Base-by-base conservation (phyloP, 1,140 invertebrate genomes). In the Anagrus nilaparvatae region DNA sequence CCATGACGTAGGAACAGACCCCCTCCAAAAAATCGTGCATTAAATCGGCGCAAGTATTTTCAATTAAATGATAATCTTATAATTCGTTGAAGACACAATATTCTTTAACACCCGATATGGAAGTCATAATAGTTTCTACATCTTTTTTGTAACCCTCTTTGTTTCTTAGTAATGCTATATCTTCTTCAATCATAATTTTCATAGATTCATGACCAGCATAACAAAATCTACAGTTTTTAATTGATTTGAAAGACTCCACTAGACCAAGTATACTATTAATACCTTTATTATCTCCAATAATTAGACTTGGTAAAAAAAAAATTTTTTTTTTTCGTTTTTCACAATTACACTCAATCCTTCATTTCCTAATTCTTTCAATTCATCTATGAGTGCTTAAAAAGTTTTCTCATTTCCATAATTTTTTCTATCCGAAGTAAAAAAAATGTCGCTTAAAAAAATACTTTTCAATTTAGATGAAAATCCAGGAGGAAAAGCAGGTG, bases 351-450 rank as follows among this genome's bases (percentile, higher is more conserved):
- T 5, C 3, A 50, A 33, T 21, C 49, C 45, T 23, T 44, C 37
- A 9, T 30, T 16, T 34, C 14, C 19, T 24, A 45, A 35, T 16
- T 47, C 32, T 35, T 47, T 50, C n/a, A 47, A 40, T 29, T 47
- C 45, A 2, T 39, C 21, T 16, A 50, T 44, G 3, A 44, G 20
- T 19, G 18, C 8, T 9, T 40, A 4, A 58, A 67, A 67, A 71
- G 73, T 65, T 58, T 40, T 17, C 8, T 38, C 20, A 36, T 53
- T 57, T 12, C 55, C 51, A 48, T 53, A 55, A 28, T 25, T 37
- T 33, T 47, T 45, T 33, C 54, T 49, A 28, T 56, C 52, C 19
- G 28, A 5, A 6, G 48, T 41, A 41, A 38, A 41, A 47, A 54
- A 56, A n/a, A 52, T n/a, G 9, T 45, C 43, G n/a, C 40, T 27